Percentiles rank a stretch among this genome's conserved stretches.
These are phyloP conservation scores for Lemur catta DNA, from an alignment of 2,797 vertebrate genomes.

Conservation along the genomic window DNA sequence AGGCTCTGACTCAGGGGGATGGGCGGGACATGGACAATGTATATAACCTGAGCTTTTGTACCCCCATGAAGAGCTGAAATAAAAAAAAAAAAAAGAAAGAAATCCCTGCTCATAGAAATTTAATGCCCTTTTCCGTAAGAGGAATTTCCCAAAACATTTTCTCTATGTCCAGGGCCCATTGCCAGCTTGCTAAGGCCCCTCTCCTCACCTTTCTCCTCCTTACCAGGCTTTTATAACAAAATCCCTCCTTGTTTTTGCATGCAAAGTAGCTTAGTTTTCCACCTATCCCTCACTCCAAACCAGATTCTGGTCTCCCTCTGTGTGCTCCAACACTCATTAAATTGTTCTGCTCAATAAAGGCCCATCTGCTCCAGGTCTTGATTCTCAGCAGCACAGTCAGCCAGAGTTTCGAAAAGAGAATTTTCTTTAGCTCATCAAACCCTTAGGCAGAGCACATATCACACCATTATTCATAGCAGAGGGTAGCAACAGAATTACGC, in stretches of 20 bases:
- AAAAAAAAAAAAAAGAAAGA: neutral
- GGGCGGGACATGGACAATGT: too few species aligned
- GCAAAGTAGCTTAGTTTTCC: neutral
- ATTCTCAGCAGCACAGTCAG: neutral
- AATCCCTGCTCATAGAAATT: neutral
- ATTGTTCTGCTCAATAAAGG: neutral
- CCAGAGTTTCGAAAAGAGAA: neutral
- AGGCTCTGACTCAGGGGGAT: too few species aligned
- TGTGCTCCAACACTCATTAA: neutral
- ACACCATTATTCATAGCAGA: neutral
- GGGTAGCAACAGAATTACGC: neutral
- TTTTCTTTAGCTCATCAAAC: neutral
- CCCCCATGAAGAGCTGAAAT: too few species aligned
- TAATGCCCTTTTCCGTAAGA: neutral
- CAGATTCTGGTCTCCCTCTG: neutral
- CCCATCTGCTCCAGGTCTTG: neutral
- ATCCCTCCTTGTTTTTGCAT: neutral
- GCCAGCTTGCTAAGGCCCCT: neutral
- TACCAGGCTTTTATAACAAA: neutral
- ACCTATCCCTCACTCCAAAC: neutral
- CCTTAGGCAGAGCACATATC: neutral
- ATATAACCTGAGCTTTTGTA: too few species aligned
- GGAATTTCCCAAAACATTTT: neutral
- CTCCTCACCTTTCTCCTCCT: neutral
- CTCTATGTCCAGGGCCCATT: neutral